phyloP scores from a whole-genome alignment of 1,140 invertebrate genomes.

The Daktulosphaira vitifoliae region DNA sequence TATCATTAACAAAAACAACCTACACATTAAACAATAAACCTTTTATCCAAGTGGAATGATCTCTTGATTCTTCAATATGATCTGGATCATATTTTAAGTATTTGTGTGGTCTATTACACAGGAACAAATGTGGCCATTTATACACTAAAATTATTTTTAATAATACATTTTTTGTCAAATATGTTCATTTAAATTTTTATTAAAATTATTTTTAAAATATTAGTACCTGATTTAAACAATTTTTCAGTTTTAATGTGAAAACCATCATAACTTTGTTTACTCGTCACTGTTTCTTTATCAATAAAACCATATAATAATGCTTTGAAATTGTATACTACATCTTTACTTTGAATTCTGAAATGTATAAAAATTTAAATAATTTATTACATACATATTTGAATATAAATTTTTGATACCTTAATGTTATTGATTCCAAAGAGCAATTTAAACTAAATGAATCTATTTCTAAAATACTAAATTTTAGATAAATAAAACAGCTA shows the following conservation, averaged over 20 bases:
- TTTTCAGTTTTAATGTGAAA: slow-evolving; percentile 20
- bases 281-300: not conserved
- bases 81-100: slow-evolving; percentile 10
- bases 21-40: not conserved
- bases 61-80: not conserved
- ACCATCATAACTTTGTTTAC: slow-evolving; percentile 6
- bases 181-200: no score
- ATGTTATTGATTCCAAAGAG: not conserved
- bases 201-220: not conserved
- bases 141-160: not conserved
- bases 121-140: slow-evolving; percentile 9
- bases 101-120: not conserved
- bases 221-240: not conserved
- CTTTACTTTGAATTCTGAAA: slow-evolving; percentile 6
- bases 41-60: not conserved
- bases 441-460: not conserved
- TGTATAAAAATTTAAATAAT: no score
- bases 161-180: no score
- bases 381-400: no score
- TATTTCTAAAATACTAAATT: slow-evolving; percentile 13
- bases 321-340: not conserved
- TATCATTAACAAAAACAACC: not conserved
- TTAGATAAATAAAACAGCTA: not conserved
- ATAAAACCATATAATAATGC: not conserved
- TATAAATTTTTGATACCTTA: not conserved